These are phyloP conservation scores for Aptenodytes forsteri DNA, from an alignment of 2,113 vertebrate species.

Conservation along the genomic window DNA sequence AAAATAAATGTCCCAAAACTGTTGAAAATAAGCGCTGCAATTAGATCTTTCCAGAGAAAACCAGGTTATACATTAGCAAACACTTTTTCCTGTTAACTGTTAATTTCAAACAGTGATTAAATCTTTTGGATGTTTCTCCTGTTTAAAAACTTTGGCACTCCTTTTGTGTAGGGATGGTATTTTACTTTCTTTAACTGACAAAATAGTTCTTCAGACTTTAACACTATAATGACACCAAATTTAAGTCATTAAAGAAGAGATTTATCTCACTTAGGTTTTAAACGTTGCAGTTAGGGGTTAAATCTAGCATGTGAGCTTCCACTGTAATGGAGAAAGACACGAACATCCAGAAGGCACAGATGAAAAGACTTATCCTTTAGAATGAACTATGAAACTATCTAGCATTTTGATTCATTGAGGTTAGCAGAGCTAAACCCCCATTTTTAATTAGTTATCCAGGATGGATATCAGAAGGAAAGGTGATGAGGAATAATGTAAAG, in stretches of 20 bases:
- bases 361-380: neutral
- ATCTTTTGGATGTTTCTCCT: neutral
- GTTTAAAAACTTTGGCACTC: neutral
- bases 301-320: neutral
- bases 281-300: neutral
- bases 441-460: neutral
- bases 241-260: neutral
- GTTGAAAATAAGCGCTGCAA: neutral
- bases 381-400: neutral
- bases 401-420: neutral
- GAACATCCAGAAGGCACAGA: neutral
- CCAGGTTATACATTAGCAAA: neutral
- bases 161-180: neutral
- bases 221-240: neutral
- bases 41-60: neutral
- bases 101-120: neutral
- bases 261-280: neutral
- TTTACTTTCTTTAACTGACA: slow-evolving; percentile 10
- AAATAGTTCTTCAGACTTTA: neutral
- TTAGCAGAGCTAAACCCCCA: neutral
- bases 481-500: neutral
- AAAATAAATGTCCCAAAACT: neutral
- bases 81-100: neutral
- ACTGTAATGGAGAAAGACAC: neutral
- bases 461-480: neutral